A percentile compares a stretch with the other conserved stretches of the same genome.
Conservation (phyloP, 2,888 invertebrate genomes). For the Gasteruption jaculator region DNA sequence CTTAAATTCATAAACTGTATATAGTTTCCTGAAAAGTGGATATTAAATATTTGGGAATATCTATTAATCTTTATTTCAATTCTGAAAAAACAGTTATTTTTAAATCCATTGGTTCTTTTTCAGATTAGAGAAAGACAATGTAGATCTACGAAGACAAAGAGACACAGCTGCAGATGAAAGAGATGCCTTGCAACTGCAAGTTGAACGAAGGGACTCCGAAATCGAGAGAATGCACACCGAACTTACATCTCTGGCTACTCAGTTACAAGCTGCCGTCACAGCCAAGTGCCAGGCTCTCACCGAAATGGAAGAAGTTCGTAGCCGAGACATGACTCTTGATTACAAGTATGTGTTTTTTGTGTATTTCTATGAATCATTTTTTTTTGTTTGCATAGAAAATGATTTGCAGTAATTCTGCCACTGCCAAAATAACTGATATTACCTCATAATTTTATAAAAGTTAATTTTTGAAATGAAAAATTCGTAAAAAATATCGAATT, state of each 20-base stretch:
- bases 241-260: conserved; percentile 65
- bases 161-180: conserved; percentile 71
- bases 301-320: conserved; percentile 74
- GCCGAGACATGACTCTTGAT: conserved; percentile 73
- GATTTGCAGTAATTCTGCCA: background rate
- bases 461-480: too few relatives aligned
- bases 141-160: conserved; percentile 65
- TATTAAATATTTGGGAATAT: conserved; percentile 12
- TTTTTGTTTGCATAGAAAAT: background rate
- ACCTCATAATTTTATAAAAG: conserved; percentile 2
- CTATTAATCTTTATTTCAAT: conserved; percentile 1
- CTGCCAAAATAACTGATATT: background rate
- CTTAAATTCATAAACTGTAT: background rate
- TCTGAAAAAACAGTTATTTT: conserved; percentile 5
- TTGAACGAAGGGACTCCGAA: conserved; percentile 70
- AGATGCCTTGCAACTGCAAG: conserved; percentile 67
- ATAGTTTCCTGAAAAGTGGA: conserved; percentile 5
- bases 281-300: conserved; percentile 81
- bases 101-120: background rate
- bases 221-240: conserved; percentile 69
- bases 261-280: conserved; percentile 70
- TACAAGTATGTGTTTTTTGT: conserved; percentile 56
- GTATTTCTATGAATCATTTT: conserved; percentile 2
- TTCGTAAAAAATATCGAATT: too few relatives aligned
- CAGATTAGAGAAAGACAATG: conserved; percentile 61